phyloP scores from a whole-genome alignment of 2,888 invertebrate species.

The Drosophila quinaria region DNA sequence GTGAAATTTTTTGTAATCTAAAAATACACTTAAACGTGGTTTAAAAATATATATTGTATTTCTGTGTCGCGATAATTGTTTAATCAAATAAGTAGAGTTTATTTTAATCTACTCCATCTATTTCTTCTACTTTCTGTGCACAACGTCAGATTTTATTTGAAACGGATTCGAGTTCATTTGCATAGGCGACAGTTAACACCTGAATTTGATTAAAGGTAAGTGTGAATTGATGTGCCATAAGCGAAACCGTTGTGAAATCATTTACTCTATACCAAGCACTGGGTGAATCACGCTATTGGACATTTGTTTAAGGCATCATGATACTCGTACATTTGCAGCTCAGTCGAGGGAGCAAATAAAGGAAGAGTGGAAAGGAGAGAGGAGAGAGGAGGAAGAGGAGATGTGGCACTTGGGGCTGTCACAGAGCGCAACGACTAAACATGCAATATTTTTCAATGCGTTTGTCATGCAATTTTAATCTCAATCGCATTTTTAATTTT shows the following conservation, averaged over 20 bases:
- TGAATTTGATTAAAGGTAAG: conserved; percentile 63
- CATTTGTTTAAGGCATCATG: conserved; percentile 31
- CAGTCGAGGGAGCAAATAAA: neutral
- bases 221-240: conserved; percentile 59
- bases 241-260: conserved; percentile 40
- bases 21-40: conserved; percentile 18
- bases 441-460: conserved; percentile 64
- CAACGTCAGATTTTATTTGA: conserved; percentile 14
- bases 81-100: conserved; percentile 44
- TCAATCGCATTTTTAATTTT: conserved; percentile 81
- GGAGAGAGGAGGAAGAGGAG: neutral
- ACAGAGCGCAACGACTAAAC: conserved; percentile 43
- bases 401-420: neutral
- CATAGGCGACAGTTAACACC: conserved; percentile 44
- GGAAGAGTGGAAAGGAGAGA: neutral
- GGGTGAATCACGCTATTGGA: conserved; percentile 37
- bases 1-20: conserved; percentile 39
- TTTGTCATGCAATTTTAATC: conserved; percentile 80
- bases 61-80: conserved; percentile 56
- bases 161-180: conserved; percentile 49
- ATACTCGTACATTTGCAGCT: conserved; percentile 2
- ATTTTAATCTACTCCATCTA: neutral
- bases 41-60: conserved; percentile 19
- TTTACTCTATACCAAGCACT: conserved; percentile 1
- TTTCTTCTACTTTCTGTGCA: conserved; percentile 21